Percentiles rank a stretch among this genome's conserved stretches.
These are phyloP conservation scores for Orcinus orca DNA, from an alignment of 2,113 vertebrate species.

Conservation along the genomic window DNA sequence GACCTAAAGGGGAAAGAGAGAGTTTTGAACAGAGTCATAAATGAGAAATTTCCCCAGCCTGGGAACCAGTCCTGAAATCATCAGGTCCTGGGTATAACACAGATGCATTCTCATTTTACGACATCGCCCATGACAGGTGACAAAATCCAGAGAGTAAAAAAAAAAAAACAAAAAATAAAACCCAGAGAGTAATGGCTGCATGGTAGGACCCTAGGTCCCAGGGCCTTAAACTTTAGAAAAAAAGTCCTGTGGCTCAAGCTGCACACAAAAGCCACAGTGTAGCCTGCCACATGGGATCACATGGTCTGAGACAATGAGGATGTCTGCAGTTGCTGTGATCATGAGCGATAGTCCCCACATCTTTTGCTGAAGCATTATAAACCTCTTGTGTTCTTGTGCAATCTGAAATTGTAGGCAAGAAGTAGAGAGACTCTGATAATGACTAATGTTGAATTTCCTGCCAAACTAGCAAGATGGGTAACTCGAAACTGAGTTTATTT, in stretches of 20 bases:
- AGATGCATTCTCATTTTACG: background rate
- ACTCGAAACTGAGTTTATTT: background rate
- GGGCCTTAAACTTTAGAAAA: background rate
- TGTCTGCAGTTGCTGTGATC: background rate
- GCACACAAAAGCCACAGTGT: background rate
- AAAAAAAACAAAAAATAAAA: background rate
- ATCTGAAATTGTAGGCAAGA: background rate
- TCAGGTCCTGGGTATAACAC: background rate
- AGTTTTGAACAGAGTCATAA: background rate
- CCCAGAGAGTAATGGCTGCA: background rate
- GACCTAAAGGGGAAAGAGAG: background rate
- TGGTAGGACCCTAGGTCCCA: rapidly evolving
- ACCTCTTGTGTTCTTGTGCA: background rate
- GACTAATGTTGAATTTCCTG: background rate
- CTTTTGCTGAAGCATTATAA: background rate
- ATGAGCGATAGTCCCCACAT: rapidly evolving
- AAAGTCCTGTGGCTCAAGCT: background rate
- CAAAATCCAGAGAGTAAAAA: background rate
- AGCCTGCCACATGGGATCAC: background rate
- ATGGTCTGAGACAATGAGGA: background rate
- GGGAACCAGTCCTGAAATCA: background rate
- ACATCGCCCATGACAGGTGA: background rate
- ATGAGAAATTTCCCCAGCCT: background rate
- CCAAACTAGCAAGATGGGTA: background rate
- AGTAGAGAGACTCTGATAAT: background rate